Evolutionary conservation across 2,113 vertebrate species (phyloP).

Genomic region (Hippocampus mohnikei): DNA sequence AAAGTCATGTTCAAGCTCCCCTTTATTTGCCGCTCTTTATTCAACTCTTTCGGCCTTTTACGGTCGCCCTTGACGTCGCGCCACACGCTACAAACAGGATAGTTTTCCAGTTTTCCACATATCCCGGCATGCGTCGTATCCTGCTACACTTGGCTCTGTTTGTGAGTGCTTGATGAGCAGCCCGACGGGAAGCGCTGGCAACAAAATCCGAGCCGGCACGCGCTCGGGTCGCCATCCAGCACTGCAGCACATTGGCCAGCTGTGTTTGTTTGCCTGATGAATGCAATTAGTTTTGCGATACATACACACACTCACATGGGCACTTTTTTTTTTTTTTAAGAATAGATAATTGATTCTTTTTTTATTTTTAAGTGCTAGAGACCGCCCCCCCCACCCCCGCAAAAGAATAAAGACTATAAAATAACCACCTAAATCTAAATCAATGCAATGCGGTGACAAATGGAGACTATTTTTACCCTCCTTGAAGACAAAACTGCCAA

Average conservation of each 20-base stretch:
- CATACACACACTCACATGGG: constrained; percentile 7
- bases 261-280: constrained; percentile 57
- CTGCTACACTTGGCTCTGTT: constrained; percentile 30
- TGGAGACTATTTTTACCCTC: not conserved
- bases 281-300: constrained; percentile 42
- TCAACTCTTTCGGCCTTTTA: not conserved
- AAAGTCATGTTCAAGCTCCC: constrained; percentile 29
- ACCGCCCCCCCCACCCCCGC: too few relatives aligned
- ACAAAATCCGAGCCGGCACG: constrained; percentile 17
- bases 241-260: constrained; percentile 30
- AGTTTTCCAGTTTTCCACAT: not conserved
- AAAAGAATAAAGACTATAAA: not conserved
- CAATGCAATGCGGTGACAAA: not conserved
- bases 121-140: constrained; percentile 11
- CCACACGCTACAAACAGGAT: not conserved
- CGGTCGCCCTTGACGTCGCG: constrained; percentile 1
- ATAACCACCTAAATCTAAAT: not conserved
- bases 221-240: constrained; percentile 23
- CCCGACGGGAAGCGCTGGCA: constrained; percentile 41
- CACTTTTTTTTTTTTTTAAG: not conserved
- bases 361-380: not conserved
- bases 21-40: not conserved
- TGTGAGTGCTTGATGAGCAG: constrained; percentile 53
- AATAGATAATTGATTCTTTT: not conserved
- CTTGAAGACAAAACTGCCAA: not conserved